These are phyloP conservation scores for Mycalesis mineus DNA, from an alignment of 2,888 invertebrate species.

Conservation along the genomic window DNA sequence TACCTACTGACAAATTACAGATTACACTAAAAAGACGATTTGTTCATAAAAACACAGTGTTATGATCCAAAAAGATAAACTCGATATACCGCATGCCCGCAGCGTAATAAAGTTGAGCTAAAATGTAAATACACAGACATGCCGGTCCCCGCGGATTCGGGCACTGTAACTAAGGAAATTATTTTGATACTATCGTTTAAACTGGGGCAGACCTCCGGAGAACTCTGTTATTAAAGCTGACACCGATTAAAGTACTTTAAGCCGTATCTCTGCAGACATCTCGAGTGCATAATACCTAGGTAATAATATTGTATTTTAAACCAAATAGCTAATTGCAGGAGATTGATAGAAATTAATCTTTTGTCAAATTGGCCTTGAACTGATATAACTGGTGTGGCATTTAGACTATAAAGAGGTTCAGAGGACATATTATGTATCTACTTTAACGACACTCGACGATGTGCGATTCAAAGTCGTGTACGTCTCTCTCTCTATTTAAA, in stretches of 20 bases:
- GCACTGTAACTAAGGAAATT: conserved; percentile 6
- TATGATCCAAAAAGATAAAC: neutral
- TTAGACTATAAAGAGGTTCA: too few relatives aligned
- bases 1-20: too few relatives aligned
- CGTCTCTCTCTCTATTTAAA: too few relatives aligned
- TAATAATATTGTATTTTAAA: too few relatives aligned
- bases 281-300: neutral
- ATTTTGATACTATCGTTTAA: conserved; percentile 9
- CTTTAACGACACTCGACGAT: too few relatives aligned
- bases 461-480: too few relatives aligned
- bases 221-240: conserved; percentile 6
- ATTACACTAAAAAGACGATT: too few relatives aligned
- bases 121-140: neutral
- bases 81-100: neutral
- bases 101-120: conserved; percentile 2
- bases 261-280: neutral
- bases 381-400: too few relatives aligned
- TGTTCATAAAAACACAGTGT: neutral
- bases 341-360: neutral
- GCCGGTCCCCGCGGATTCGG: neutral
- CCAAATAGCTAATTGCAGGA: neutral
- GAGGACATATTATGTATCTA: too few relatives aligned
- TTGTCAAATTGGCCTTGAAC: neutral
- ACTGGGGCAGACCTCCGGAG: conserved; percentile 3
- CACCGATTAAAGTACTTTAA: conserved; percentile 2